Conservation (phyloP, 2,113 vertebrate species). For the Istiophorus platypterus region DNA sequence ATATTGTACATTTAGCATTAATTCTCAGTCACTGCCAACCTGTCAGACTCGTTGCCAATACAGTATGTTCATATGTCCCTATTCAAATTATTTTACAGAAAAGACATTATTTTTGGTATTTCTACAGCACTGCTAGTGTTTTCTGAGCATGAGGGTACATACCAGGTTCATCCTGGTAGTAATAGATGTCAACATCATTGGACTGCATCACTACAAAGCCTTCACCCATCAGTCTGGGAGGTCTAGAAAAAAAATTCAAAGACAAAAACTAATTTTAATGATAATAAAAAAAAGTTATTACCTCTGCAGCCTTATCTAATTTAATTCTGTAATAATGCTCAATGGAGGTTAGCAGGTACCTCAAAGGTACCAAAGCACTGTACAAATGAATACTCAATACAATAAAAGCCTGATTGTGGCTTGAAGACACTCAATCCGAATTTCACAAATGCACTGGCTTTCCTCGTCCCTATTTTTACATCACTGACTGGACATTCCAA, state of each 20-base stretch:
- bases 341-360: neutral
- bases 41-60: neutral
- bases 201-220: constrained; percentile 99
- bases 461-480: neutral
- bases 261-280: too few relatives aligned
- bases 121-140: neutral
- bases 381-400: neutral
- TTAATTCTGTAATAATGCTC: neutral
- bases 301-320: neutral
- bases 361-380: neutral
- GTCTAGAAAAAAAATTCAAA: constrained; percentile 80
- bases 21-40: neutral
- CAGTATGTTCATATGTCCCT: too few relatives aligned
- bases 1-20: neutral
- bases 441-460: neutral
- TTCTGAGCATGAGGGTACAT: constrained; percentile 19
- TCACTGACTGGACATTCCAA: neutral
- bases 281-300: neutral
- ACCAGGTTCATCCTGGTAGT: constrained; percentile 99
- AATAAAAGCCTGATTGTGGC: neutral
- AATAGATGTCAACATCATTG: constrained; percentile 99
- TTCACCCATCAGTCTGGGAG: constrained; percentile 97
- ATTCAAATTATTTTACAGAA: too few relatives aligned
- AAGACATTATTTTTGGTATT: neutral
- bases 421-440: neutral